These are phyloP conservation scores for Notarius lentiginosus DNA, from an alignment of 2,113 vertebrate species.

Conservation along the genomic window DNA sequence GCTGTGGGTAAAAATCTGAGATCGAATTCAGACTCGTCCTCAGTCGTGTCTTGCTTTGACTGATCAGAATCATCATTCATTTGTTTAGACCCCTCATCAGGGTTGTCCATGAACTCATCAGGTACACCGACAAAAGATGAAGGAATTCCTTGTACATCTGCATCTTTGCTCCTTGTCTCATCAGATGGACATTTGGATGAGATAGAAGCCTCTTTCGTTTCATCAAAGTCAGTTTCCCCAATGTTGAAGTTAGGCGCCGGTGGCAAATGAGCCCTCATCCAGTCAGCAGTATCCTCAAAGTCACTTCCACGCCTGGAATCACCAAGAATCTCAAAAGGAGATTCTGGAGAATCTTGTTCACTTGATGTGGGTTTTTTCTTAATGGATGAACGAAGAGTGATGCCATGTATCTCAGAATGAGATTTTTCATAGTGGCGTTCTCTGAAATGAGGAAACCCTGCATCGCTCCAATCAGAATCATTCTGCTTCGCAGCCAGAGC, in stretches of 20 bases:
- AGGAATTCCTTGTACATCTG: conserved; percentile 52
- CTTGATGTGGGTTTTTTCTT: conserved; percentile 57
- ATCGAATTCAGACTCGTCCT: conserved; percentile 72
- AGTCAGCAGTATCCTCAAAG: conserved; percentile 76
- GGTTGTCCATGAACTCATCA: conserved; percentile 72
- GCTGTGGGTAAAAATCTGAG: conserved; percentile 75
- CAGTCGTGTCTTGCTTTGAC: conserved; percentile 58
- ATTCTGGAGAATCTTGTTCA: conserved; percentile 80
- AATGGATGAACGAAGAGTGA: conserved; percentile 51
- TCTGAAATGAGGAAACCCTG: conserved; percentile 60
- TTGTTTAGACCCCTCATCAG: conserved; percentile 49
- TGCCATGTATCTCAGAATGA: conserved; percentile 40
- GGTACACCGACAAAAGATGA: conserved; percentile 66
- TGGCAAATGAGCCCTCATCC: conserved; percentile 74
- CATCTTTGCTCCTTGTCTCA: conserved; percentile 49
- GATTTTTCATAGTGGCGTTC: conserved; percentile 66
- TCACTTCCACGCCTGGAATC: conserved; percentile 72
- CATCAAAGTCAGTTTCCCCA: conserved; percentile 57
- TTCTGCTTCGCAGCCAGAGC: conserved; percentile 67
- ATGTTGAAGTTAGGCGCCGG: conserved; percentile 67
- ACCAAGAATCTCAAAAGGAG: conserved; percentile 84
- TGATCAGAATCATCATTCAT: conserved; percentile 50
- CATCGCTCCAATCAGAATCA: conserved; percentile 68
- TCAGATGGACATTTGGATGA: conserved; percentile 54
- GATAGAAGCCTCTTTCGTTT: conserved; percentile 52